A percentile compares a stretch with the other conserved stretches of the same genome.
phyloP scores from a whole-genome alignment of 1,140 invertebrate genomes.

The Leptestheria dahalacensis region DNA sequence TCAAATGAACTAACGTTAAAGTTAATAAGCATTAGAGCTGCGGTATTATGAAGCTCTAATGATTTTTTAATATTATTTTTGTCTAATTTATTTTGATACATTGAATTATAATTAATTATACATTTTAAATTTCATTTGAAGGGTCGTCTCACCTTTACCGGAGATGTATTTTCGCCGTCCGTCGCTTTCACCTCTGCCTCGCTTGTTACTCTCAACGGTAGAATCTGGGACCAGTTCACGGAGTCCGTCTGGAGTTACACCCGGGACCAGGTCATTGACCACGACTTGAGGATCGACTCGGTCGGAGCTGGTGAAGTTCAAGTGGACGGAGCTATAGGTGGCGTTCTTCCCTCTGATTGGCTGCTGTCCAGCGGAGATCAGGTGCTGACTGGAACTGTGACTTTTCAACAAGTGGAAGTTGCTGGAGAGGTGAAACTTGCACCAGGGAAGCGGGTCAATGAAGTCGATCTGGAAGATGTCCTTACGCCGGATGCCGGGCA shows the following conservation, averaged over 20 bases:
- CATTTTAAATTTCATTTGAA: not conserved
- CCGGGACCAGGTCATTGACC: not conserved
- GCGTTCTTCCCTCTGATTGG: conserved; percentile 1
- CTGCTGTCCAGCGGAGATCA: not conserved
- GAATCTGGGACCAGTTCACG: not conserved
- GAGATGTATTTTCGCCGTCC: not conserved
- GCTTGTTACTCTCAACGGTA: not conserved
- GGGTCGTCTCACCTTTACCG: not conserved
- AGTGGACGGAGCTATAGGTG: not conserved
- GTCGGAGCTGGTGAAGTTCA: not conserved
- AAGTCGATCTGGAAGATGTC: not conserved
- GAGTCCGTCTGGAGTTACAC: not conserved
- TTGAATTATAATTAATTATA: not conserved
- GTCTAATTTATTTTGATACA: no score
- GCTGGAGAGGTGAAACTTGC: not conserved
- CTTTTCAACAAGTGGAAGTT: not conserved
- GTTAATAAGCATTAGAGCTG: not conserved
- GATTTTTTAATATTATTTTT: not conserved
- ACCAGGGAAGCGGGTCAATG: not conserved
- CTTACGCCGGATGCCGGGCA: not conserved
- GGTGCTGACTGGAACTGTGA: not conserved
- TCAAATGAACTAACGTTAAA: no score
- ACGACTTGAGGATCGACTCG: not conserved
- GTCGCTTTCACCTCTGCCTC: not conserved
- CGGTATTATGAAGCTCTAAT: not conserved